phyloP scores from a whole-genome alignment of 2,888 invertebrate genomes.

The Nemurella pictetii region DNA sequence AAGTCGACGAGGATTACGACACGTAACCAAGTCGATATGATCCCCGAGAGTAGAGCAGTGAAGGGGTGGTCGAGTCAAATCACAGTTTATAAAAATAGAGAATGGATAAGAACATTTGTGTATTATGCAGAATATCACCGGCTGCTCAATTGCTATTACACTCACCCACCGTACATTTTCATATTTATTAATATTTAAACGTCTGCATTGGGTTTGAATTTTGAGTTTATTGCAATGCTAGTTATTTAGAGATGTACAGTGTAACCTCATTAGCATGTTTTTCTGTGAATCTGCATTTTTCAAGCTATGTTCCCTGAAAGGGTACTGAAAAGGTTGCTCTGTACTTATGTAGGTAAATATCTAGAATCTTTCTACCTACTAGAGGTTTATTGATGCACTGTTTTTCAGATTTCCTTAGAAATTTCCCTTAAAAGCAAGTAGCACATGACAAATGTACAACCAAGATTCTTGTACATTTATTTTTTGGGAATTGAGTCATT shows the following conservation, averaged over 20 bases:
- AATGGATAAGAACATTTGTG: not conserved
- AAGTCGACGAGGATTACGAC: conserved; percentile 38
- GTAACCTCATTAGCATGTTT: not conserved
- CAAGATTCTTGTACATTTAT: not conserved
- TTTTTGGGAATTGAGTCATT: not conserved
- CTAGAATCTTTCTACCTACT: not conserved
- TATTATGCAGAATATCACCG: not conserved
- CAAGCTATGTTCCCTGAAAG: not conserved
- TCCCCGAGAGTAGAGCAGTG: not conserved
- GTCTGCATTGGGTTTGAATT: not conserved
- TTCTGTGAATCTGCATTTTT: no score
- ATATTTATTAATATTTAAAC: not conserved
- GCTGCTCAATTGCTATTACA: not conserved
- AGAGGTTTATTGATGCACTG: not conserved
- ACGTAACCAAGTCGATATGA: conserved; percentile 27
- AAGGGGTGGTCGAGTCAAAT: not conserved
- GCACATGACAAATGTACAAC: not conserved
- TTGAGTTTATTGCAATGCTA: not conserved
- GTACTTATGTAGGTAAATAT: not conserved
- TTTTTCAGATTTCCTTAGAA: not conserved
- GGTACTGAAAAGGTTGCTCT: not conserved
- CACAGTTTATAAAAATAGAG: not conserved
- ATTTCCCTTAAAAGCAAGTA: not conserved
- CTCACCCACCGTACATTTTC: not conserved
- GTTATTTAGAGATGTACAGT: not conserved